These are phyloP conservation scores for Ceryle rudis DNA, from an alignment of 2,797 vertebrate species.

Conservation along the genomic window DNA sequence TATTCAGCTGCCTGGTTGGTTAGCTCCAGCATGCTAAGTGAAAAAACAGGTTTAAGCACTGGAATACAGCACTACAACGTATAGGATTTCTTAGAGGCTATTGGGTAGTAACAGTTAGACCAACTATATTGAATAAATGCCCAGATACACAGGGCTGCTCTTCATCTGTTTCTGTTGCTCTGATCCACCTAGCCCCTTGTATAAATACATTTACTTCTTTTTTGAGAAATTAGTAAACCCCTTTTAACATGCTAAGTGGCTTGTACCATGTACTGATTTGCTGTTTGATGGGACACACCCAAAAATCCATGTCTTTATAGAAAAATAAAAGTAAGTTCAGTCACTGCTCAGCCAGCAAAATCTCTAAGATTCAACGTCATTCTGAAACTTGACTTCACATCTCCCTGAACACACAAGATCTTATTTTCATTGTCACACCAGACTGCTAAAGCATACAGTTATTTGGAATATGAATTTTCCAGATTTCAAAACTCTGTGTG, in stretches of 20 bases:
- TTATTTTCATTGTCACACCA: neutral
- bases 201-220: conserved; percentile 15
- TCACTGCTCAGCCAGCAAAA: neutral
- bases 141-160: neutral
- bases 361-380: neutral
- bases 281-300: neutral
- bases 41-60: conserved; percentile 24
- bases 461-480: conserved; percentile 18
- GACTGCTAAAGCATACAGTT: neutral
- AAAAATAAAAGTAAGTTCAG: neutral
- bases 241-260: neutral
- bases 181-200: neutral
- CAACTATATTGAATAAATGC: neutral
- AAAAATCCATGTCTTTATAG: neutral
- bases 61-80: neutral
- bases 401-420: neutral
- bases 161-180: neutral
- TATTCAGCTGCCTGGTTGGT: neutral
- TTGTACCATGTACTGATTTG: neutral
- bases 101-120: neutral
- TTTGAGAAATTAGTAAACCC: neutral
- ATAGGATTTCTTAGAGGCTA: conserved; percentile 7
- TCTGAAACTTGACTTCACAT: neutral
- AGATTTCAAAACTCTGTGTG: neutral
- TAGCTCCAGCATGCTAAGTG: conserved; percentile 26